Evolutionary conservation across 2,888 invertebrate genomes (phyloP).

Genomic region (Autographa pulchrina): DNA sequence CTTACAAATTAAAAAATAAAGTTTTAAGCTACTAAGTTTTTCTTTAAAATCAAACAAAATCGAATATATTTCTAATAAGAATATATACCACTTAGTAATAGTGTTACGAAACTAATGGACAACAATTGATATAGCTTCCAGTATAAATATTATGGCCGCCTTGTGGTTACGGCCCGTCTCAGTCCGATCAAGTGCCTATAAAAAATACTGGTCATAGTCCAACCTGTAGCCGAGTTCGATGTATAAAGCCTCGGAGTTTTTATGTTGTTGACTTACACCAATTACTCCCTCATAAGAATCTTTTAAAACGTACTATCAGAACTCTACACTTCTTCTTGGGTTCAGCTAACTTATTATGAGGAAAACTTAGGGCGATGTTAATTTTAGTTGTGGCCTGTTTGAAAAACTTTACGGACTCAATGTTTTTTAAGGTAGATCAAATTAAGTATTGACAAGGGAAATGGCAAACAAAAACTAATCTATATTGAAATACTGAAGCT

Average conservation of each 20-base stretch:
- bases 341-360: too few species aligned
- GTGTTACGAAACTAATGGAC: neutral
- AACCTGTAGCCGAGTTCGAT: neutral
- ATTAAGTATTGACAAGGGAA: too few species aligned
- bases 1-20: too few species aligned
- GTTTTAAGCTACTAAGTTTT: too few species aligned
- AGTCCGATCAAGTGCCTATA: neutral
- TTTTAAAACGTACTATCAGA: neutral
- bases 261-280: neutral
- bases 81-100: neutral
- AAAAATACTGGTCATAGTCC: conserved; percentile 6
- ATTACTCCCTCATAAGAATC: neutral
- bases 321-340: neutral
- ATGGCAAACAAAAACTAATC: too few species aligned
- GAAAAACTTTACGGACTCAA: too few species aligned
- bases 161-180: neutral
- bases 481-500: too few species aligned
- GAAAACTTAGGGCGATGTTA: too few species aligned
- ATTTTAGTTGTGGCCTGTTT: too few species aligned
- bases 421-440: too few species aligned
- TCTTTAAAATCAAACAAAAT: neutral
- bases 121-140: conserved; percentile 6
- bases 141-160: neutral
- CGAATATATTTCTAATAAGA: neutral
- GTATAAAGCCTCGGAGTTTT: conserved; percentile 1